Base-by-base conservation (phyloP, 2,888 invertebrate species). In the Acanthopleura granulata region DNA sequence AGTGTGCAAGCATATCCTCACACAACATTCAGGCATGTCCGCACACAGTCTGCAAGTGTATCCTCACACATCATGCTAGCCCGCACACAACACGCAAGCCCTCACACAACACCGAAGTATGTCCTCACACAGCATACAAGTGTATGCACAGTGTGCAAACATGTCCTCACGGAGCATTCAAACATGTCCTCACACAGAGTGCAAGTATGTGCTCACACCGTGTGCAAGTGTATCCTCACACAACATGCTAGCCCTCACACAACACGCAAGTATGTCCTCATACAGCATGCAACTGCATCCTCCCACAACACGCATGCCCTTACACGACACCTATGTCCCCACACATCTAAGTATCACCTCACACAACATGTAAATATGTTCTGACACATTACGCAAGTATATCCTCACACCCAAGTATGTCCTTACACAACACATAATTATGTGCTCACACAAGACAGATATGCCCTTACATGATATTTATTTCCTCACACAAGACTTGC, bases 51-150 rank as follows among this genome's bases (percentile, higher is more conserved):
- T 25, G 94, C 97, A 30, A 25, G 69, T 69, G 6, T 30, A 6
- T n/a, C 9, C 9, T 69, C 16, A n/a, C 69, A 1, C 30, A 30
- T 3, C 27, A 29, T 18, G 1, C 4, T 1, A 25, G 16, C n/a
- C n/a, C n/a, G n/a, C n/a, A n/a, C n/a, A n/a, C n/a, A n/a, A n/a
- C n/a, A n/a, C n/a, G n/a, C 97, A 92, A 92, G 93, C 91, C 18
- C 30, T 98, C 98, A 0, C 98, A 98, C 88, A 98, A 98, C 88
- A 98, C 98, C 94, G 97, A 0, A 94, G 93, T 79, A 96, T 97
- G 0, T 98, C 98, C 0, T 98, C 98, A 0, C 98, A 98, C 88
- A 98, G 98, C 88, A 98, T 98, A 94, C 97, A 92, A 92, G 93
- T 91, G 25, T 27, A 3, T 66, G 12, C 66, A 66, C 29, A 66